These are phyloP conservation scores for Cinclus mexicanus DNA, from an alignment of 2,113 vertebrate species.

Conservation along the genomic window DNA sequence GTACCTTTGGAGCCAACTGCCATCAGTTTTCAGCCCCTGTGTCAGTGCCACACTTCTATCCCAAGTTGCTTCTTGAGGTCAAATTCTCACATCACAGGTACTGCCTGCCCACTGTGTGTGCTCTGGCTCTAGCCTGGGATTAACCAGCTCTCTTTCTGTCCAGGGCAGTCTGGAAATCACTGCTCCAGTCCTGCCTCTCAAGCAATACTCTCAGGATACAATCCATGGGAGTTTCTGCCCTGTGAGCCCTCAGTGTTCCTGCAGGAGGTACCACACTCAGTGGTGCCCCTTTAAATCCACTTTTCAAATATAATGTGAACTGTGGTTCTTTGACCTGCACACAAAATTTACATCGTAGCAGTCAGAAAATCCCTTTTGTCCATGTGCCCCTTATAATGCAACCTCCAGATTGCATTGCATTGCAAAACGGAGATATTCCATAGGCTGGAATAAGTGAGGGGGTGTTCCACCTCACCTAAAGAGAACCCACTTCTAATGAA, in stretches of 20 bases:
- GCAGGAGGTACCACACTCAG: not conserved
- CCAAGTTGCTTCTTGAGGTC: not conserved
- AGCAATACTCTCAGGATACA: not conserved
- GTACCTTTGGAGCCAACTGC: not conserved
- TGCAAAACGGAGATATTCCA: not conserved
- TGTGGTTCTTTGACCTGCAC: not conserved
- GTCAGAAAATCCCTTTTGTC: not conserved
- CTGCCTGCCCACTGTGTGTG: not conserved
- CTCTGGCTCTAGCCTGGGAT: not conserved
- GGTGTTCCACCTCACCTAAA: not conserved
- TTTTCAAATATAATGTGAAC: not conserved
- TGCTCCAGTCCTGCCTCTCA: not conserved
- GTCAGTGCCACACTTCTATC: not conserved
- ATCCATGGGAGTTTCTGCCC: not conserved
- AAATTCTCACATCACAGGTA: not conserved
- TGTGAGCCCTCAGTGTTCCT: not conserved
- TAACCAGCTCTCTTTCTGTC: not conserved
- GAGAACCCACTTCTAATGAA: not conserved
- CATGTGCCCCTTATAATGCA: fast-evolving
- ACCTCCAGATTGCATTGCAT: not conserved
- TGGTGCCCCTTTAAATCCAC: not conserved
- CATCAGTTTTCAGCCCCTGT: not conserved
- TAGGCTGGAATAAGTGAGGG: not conserved
- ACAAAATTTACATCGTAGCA: not conserved
- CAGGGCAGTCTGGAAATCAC: not conserved